Base-by-base conservation (phyloP, 1,140 invertebrate species). In the Drosophila melanica region DNA sequence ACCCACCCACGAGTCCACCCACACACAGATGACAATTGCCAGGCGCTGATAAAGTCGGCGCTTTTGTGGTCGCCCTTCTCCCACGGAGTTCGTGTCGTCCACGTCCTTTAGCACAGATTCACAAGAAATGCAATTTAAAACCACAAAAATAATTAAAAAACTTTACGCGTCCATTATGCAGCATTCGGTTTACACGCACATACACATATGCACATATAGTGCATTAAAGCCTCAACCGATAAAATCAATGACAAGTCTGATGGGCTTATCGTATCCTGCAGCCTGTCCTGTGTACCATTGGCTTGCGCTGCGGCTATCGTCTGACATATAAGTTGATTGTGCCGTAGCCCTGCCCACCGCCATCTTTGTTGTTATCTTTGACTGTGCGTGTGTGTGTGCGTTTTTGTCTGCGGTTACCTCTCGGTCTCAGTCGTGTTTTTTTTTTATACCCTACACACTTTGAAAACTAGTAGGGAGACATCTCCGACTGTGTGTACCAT, bases 111-210 rank as follows among this genome's bases (percentile, higher is more conserved):
- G 44, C 63, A 50, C 33, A 14, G 69, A 57, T 66, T 57, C 69
- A 20, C 47, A 62, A 71, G 53, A 70, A 84, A 80, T 84, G 80
- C 84, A 87, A 77, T 87, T 87, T 77, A 75, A 80, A 75, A 75
- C 84, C 84, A 76, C 84, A 84, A 84, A 87, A 87, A 87, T 87
- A 87, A 87, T 87, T 87, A 89, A 84, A 71, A 89, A 90, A 89
- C 84, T 87, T 87, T 89, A 89, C 78, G 69, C 77, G 59, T 44
- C 50, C 47, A 66, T 45, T 42, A 65, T 18, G 54, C 16, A 10
- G 30, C 30, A 58, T 37, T 14, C 65, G 16, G 47, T 16, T 30
- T 23, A 57, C 44, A 58, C 45, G 53, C 50, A 57, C 12, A 44
- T 20, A 63, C 37, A 42, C 18, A 16, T 50, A 48, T 30, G 35